Evolutionary conservation across 1,140 invertebrate genomes (phyloP).

Genomic region (Drosophila obscura): DNA sequence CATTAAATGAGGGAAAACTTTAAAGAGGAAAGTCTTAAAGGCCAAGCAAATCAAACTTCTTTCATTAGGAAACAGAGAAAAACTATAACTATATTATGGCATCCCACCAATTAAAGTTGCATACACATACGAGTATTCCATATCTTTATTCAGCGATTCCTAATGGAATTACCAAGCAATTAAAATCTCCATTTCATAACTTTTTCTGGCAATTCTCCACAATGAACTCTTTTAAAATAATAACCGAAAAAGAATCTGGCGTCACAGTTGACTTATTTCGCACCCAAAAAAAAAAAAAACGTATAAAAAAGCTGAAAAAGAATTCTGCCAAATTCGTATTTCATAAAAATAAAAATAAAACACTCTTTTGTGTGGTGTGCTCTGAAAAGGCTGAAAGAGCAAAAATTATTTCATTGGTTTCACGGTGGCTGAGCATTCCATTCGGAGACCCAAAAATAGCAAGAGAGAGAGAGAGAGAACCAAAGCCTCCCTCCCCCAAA

Average conservation of each 20-base stretch:
- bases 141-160: too few species aligned
- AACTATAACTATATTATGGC: too few species aligned
- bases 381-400: slow-evolving; percentile 25
- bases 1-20: slow-evolving; percentile 5
- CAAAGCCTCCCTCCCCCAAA: too few species aligned
- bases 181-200: slow-evolving; percentile 15
- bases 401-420: slow-evolving; percentile 62
- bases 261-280: slow-evolving; percentile 65
- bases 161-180: background rate
- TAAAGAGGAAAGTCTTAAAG: background rate
- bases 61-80: too few species aligned
- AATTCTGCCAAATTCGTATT: slow-evolving; percentile 2
- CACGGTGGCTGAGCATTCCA: slow-evolving; percentile 30
- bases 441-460: slow-evolving; percentile 7
- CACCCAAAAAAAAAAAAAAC: slow-evolving; percentile 14
- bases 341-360: slow-evolving; percentile 28
- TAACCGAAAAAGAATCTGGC: slow-evolving; percentile 4
- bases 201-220: background rate
- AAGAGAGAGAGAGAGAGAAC: slow-evolving; percentile 16
- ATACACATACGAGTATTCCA: too few species aligned
- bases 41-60: background rate
- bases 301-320: background rate
- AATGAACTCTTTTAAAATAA: slow-evolving; percentile 15
- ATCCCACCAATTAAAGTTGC: too few species aligned
- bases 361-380: slow-evolving; percentile 26